phyloP scores from a whole-genome alignment of 2,113 vertebrate species.

The Chinchilla lanigera region DNA sequence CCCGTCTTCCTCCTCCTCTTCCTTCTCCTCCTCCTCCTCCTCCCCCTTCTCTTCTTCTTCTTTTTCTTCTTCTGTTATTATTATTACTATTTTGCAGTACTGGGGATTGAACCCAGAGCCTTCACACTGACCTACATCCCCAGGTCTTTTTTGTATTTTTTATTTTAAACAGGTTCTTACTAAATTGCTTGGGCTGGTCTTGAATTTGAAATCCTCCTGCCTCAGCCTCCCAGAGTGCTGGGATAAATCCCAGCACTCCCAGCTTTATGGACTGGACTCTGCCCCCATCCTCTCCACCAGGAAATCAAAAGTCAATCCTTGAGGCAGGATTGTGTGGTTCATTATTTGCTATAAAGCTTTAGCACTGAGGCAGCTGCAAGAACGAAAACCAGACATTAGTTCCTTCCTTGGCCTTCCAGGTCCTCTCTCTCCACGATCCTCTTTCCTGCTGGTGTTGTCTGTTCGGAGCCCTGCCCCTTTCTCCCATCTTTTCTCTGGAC shows the following conservation, averaged over 20 bases:
- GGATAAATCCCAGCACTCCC: neutral
- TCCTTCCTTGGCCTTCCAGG: neutral
- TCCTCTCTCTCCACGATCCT: rapidly evolving
- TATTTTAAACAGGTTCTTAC: neutral
- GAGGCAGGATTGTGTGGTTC: neutral
- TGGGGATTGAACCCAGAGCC: neutral
- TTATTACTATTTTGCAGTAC: neutral
- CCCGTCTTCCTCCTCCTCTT: too few species aligned
- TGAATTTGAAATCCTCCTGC: neutral
- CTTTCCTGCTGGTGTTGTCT: neutral
- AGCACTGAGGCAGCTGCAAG: rapidly evolving
- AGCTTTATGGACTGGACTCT: neutral
- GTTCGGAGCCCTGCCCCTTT: neutral
- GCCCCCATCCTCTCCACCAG: neutral
- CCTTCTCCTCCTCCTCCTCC: too few species aligned
- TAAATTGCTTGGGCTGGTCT: neutral
- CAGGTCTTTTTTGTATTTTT: neutral
- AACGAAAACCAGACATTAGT: rapidly evolving
- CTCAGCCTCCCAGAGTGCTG: neutral
- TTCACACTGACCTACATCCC: neutral
- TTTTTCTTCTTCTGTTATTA: neutral
- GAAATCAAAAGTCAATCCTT: neutral
- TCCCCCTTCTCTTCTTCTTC: too few species aligned
- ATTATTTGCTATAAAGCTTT: rapidly evolving
- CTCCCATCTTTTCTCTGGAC: neutral